Evolutionary conservation across 2,113 vertebrate species (phyloP), one percentile per base, ranked within the genome.

Genomic region (Uropsilus gracilis): DNA sequence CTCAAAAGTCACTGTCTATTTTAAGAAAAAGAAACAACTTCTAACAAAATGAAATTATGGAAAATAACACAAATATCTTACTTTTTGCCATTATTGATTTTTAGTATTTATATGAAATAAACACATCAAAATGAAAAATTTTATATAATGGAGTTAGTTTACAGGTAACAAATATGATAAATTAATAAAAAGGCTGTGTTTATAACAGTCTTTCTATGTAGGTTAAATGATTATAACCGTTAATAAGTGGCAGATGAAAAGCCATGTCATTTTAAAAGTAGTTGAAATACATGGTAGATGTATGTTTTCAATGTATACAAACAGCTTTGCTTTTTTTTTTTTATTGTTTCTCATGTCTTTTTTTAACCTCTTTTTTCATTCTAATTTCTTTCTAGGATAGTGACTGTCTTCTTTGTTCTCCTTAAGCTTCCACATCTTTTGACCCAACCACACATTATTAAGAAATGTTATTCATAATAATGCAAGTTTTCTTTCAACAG

Each of bases 391-490:
- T 32, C 75, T 80, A 46, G 28, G 2, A 10, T 82, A 83, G 24
- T 94, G 69, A 95, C 64, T 94, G 2, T 94, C 42, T 81, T 91
- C 86, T 95, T 96, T 97, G 77, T 97, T 96, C 71, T 93, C 48
- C n/a, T 86, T 92, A 93, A 95, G 83, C 69, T 94, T 92, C 86
- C 53, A 66, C 20, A 64, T 94, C 83, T 94, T 96, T 66, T 95
- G 78, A 92, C 59, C 32, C 78, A 92, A 48, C 22, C 42, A 68
- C 83, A 91, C 24, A 76, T 73, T 87, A 80, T 53, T 24, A 91
- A 95, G 55, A 89, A 95, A 46, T 90, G 59, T 69, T 94, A 59
- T 89, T 97, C 46, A 84, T 82, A 87, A 77, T 69, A 88, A 63
- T 68, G 50, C 66, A 95, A 77, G 76, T 90, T 82, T 42, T 68